Base-by-base conservation (phyloP, 2,888 invertebrate genomes). In the Spialia ferax region DNA sequence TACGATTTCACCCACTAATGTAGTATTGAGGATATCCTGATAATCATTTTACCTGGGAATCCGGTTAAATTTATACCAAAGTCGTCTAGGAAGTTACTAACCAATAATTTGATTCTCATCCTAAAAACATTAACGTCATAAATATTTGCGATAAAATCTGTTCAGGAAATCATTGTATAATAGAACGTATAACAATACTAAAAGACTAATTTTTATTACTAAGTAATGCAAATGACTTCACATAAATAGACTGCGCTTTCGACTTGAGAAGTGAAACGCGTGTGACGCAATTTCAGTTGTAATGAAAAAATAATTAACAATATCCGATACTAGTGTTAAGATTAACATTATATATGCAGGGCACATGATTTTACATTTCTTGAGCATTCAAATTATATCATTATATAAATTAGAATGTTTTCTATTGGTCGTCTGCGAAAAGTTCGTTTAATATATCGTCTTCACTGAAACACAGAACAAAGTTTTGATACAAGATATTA, bases 181-280 rank as follows among this genome's bases (percentile, higher is more conserved):
- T 11, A 23, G 22, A 23, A 57, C 23, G 35, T 35, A 48, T 50
- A 32, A 15, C 13, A 22, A 35, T 57, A 15, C 26, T 35, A 35
- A 15, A 26, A 56, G 22, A 45, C 29, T 35, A 20, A 57, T 35
- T 64, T 57, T 57, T 56, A 50, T 64, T 64, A n/a, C n/a, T 57
- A 50, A 50, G 23, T 48, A 56, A 64, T 64, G 64, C 64, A 57
- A 64, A 64, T 64, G 50, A 64, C 64, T 64, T 57, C 35, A 50
- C 38, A 64, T 18, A 50, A 64, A 57, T 57, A 64, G 64, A 64
- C n/a, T 50, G 48, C 61, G 50, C 50, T 64, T 50, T 57, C 57
- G 57, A 18, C 22, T 57, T 64, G 32, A 35, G 26, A 64, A 64
- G 64, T 57, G 64, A 64, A 64, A 64, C 50, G 57, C 2, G 35